Base-by-base conservation (phyloP, 1,140 invertebrate genomes). In the Orius laevigatus region DNA sequence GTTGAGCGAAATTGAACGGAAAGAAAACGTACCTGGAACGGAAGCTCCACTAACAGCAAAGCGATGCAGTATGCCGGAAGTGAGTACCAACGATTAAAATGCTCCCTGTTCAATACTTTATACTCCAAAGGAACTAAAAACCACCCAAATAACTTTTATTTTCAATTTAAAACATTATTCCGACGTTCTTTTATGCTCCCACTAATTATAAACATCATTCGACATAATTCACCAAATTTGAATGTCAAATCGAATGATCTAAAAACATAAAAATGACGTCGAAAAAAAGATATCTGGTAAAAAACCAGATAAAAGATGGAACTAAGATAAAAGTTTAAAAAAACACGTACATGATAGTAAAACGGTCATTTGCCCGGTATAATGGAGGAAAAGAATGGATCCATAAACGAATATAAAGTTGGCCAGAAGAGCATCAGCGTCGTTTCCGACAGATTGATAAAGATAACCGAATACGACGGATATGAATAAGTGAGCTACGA, bases 311-410 rank as follows among this genome's bases (percentile, higher is more conserved):
- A n/a, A n/a, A n/a, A n/a, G n/a, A n/a, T n/a, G n/a, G n/a, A n/a
- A n/a, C n/a, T n/a, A n/a, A n/a, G n/a, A n/a, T n/a, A n/a, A n/a
- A n/a, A n/a, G n/a, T n/a, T n/a, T n/a, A n/a, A n/a, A n/a, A n/a
- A 50, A 47, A 50, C 61, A 81, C 84, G 88, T 72, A 92, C 89
- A 94, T 47, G 86, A 85, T 52, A 94, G 67, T 38, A 89, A 85
- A n/a, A 92, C 91, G 3, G 89, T 85, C 89, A 94, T 94, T 66
- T 93, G 84, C 43, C 89, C 87, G 8, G 89, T 91, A 59, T 94
- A 94, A 52, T 94, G 85, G 12, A 93, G 72, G 48, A 95, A 79
- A 39, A 95, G 65, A 58, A 91, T 76, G 11, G 84, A 81, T 53
- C 92, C 91, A 62, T 94, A 96, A 1, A 95, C 64, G 57, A 88